Evolutionary conservation across 2,797 vertebrate species (phyloP).

Genomic region (Diplodus puntazzo): DNA sequence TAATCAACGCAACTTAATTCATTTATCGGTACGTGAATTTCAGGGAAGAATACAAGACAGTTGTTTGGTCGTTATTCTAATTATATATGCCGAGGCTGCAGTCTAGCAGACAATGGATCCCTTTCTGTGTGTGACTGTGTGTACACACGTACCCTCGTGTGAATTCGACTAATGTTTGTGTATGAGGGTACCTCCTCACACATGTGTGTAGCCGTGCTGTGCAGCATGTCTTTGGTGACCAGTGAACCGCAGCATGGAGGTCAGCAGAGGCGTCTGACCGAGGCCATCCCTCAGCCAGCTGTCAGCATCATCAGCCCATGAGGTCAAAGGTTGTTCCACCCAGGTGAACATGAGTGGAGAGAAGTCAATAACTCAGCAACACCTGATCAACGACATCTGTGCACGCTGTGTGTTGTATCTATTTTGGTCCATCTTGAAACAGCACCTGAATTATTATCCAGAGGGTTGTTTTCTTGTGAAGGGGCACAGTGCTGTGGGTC

Average conservation of each 20-base stretch:
- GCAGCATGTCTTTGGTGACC: conserved; percentile 68
- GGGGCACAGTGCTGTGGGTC: neutral
- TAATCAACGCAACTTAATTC: conserved; percentile 29
- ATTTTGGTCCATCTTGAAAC: conserved; percentile 19
- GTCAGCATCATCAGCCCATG: conserved; percentile 72
- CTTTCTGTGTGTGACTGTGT: neutral
- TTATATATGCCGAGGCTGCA: neutral
- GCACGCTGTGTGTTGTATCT: conserved; percentile 35
- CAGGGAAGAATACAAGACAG: neutral
- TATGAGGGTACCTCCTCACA: conserved; percentile 22
- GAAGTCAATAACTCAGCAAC: conserved; percentile 69
- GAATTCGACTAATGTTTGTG: conserved; percentile 38
- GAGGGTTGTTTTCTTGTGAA: neutral
- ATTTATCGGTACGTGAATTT: too few species aligned
- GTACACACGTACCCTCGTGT: neutral
- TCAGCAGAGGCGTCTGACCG: conserved; percentile 77
- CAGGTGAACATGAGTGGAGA: conserved; percentile 72
- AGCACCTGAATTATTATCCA: conserved; percentile 10
- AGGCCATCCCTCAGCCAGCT: conserved; percentile 78
- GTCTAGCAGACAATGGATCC: neutral
- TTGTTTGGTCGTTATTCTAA: neutral
- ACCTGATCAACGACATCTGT: conserved; percentile 64
- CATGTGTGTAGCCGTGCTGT: conserved; percentile 32
- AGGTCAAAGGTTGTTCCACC: conserved; percentile 77
- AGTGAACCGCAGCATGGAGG: conserved; percentile 69